Base-by-base conservation (phyloP, 1,140 invertebrate species). In the Planococcus citri region DNA sequence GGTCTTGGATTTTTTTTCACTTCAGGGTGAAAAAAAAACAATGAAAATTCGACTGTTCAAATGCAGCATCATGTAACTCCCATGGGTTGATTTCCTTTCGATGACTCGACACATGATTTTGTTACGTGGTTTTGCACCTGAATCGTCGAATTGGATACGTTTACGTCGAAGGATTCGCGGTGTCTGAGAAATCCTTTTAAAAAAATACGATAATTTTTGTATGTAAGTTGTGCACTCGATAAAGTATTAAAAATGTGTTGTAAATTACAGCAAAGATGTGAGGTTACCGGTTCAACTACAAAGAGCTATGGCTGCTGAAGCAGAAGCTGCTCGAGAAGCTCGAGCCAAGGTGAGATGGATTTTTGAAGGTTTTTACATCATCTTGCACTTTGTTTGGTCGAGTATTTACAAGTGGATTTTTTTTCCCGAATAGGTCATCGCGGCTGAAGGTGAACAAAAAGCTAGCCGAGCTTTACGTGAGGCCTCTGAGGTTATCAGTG, bases 401-500 rank as follows among this genome's bases (percentile, higher is more conserved):
- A n/a, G n/a, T n/a, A n/a, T n/a, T n/a, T n/a, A n/a, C n/a, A n/a
- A n/a, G n/a, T n/a, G n/a, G n/a, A n/a, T n/a, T n/a, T n/a, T n/a
- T n/a, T n/a, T n/a, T n/a, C n/a, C n/a, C n/a, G n/a, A n/a, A n/a
- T 20, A 64, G 60, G 86, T 91, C 0, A 89, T 89, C 72, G 87
- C 87, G 0, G 87, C 87, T 22, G 87, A 89, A 75, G 87, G 91
- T 20, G 91, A 94, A 79, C 90, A 92, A 80, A 91, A 90, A 75
- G 92, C 93, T 1, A 90, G 92, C 0, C 80, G 88, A 68, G 91
- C 93, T 0, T 80, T 96, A 0, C 91, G 92, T 73, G 91, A 95
- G 76, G 93, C 94, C 21, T 90, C 92, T 3, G 92, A 95, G 76
- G 87, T 95, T 25, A 92, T 95, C 69, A 84, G 86, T 12, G 86